Conservation (phyloP, 2,797 vertebrate genomes). For the Ctenosaura bakeri region DNA sequence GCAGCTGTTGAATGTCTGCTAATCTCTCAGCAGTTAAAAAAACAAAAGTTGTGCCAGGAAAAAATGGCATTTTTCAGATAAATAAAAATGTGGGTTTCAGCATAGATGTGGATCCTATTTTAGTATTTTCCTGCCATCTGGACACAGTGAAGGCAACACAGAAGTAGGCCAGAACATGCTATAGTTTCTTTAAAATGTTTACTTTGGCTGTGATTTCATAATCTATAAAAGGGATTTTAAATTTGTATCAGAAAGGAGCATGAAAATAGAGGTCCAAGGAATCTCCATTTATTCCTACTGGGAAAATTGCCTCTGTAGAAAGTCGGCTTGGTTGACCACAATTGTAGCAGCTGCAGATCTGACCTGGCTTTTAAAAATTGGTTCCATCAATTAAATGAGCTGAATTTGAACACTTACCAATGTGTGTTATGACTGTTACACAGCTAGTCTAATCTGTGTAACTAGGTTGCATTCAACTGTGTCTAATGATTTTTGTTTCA, state of each 20-base stretch:
- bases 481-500: constrained; percentile 32
- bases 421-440: constrained; percentile 5
- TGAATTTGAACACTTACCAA: constrained; percentile 10
- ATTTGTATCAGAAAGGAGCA: not conserved
- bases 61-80: not conserved
- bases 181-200: not conserved
- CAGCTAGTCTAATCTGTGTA: constrained; percentile 15
- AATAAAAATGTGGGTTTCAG: not conserved
- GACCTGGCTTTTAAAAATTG: not conserved
- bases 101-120: not conserved
- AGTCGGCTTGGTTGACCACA: constrained; percentile 14
- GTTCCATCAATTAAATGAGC: constrained; percentile 6
- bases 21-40: not conserved
- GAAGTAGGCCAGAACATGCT: not conserved
- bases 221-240: not conserved
- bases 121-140: not conserved
- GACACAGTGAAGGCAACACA: not conserved
- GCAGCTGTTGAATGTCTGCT: not conserved
- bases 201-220: not conserved
- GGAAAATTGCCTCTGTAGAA: not conserved
- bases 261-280: constrained; percentile 1
- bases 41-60: not conserved
- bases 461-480: constrained; percentile 11
- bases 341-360: not conserved
- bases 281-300: not conserved